A percentile compares a stretch with the other conserved stretches of the same genome.
Evolutionary conservation across 2,113 vertebrate species (phyloP).

Genomic region (Silurus glanis): DNA sequence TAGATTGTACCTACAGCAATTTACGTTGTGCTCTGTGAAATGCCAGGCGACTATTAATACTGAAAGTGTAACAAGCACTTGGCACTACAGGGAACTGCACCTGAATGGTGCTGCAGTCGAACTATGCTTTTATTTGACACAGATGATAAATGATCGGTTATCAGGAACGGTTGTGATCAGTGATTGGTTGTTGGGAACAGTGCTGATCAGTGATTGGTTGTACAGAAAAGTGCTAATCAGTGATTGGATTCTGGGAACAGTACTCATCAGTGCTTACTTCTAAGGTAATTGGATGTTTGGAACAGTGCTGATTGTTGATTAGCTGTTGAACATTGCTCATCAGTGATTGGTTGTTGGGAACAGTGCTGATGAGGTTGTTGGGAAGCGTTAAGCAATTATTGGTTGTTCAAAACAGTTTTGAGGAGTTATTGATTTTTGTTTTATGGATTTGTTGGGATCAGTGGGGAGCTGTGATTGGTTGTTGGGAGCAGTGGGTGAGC

Average conservation of each 20-base stretch:
- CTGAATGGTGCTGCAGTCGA: no score
- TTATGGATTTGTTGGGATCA: not conserved
- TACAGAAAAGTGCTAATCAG: not conserved
- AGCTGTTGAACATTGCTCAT: no score
- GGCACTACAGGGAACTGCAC: no score
- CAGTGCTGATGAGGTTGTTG: not conserved
- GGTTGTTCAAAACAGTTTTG: not conserved
- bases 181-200: not conserved
- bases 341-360: no score
- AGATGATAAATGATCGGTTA: not conserved
- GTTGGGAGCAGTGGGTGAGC: not conserved
- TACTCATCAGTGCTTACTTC: not conserved
- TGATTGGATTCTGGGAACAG: not conserved
- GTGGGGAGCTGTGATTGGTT: not conserved
- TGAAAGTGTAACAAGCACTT: no score
- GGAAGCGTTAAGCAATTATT: not conserved
- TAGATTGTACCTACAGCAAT: no score
- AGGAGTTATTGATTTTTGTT: not conserved
- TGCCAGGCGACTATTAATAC: no score
- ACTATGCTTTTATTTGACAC: not conserved
- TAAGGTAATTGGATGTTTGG: no score
- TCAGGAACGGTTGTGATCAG: not conserved
- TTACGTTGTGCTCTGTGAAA: no score
- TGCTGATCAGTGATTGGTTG: not conserved
- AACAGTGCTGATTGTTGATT: no score